Evolutionary conservation across 2,113 vertebrate genomes (phyloP), one percentile per base, ranked within the genome.

Genomic region (Siniperca chuatsi): DNA sequence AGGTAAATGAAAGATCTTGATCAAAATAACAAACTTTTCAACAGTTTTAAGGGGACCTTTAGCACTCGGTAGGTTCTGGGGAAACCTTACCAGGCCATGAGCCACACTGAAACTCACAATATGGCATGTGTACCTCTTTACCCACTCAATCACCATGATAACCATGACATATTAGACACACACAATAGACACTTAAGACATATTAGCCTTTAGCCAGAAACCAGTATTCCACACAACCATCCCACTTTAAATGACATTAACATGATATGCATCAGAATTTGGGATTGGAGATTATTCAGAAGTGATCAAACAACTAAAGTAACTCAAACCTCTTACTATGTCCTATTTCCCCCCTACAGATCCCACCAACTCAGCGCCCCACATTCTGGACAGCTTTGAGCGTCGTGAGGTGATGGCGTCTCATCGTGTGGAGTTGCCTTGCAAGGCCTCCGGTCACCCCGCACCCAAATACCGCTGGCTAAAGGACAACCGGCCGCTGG

Each of bases 381-480:
- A 97, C 89, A 97, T 99, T 92, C 96, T 99, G 95, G 98, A 99
- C 95, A 98, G 98, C 82, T 99, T 99, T 80, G 97, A 98, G 83
- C 97, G 97, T 21, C 97, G 96, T 75, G 98, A 97, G 96, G 97
- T 97, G 94, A 98, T 98, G 98, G 95, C 97, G 6, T 97, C 97
- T 82, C 97, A 97, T 90, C 97, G 95, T 79, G 97, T 99, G 92
- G 98, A 99, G 94, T 94, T 99, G 89, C 98, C 98, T 77, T 99
- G 98, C 95, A 99, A 98, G 95, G 98, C 98, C 15, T 98, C 98
- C 2, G 98, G 98, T 72, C 98, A 99, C 92, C 98, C 98, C 0
- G 92, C 96, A 67, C 98, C 98, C 88, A 98, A 98, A 87, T 99
- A 98, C 92, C 98, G 98, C 92, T 99, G 98, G 98, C 96, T 99